Base-by-base conservation (phyloP, 1,140 invertebrate species). In the Prorops nasuta region DNA sequence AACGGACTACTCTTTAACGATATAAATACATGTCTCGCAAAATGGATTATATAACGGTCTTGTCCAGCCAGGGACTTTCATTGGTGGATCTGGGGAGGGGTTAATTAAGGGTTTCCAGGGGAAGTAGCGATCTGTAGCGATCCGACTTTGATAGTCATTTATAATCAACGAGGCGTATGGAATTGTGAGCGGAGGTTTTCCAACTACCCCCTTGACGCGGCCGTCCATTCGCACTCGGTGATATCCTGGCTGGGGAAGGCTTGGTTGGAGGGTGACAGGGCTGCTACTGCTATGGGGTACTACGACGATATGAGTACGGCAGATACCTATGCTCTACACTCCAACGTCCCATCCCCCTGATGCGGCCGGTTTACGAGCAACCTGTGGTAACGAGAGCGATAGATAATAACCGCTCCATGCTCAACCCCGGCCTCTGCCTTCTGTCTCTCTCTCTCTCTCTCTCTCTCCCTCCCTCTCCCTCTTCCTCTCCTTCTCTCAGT, bases 351-450 rank as follows among this genome's bases (percentile, higher is more conserved):
- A 58, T 59, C 59, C 66, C 54, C 52, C 61, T 54, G 66, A 71
- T 69, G 69, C 65, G 70, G 68, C 68, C 73, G 71, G 69, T 77
- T 77, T 77, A 77, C 75, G 75, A 77, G 74, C 74, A 76, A 76
- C 76, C 76, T 78, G 76, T 78, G 76, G 76, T 78, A 76, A 78
- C 76, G 73, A 78, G 73, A 76, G 71, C 73, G 74, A 78, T 78
- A 77, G 76, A 78, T 78, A 78, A 78, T 77, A 78, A 78, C 73
- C 69, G 73, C 64, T 72, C 67, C 68, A 62, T 69, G 67, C 67
- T 68, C 64, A 64, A 64, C 68, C 66, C 66, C 62, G 41, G 45
- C 56, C 40, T 45, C 43, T 57, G 56, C 61, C 56, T 58, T 45
- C 49, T 56, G 40, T 44, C 44, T 58, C 52, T 52, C 52, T 40